phyloP scores from a whole-genome alignment of 2,797 vertebrate genomes.

The Xenops minutus region DNA sequence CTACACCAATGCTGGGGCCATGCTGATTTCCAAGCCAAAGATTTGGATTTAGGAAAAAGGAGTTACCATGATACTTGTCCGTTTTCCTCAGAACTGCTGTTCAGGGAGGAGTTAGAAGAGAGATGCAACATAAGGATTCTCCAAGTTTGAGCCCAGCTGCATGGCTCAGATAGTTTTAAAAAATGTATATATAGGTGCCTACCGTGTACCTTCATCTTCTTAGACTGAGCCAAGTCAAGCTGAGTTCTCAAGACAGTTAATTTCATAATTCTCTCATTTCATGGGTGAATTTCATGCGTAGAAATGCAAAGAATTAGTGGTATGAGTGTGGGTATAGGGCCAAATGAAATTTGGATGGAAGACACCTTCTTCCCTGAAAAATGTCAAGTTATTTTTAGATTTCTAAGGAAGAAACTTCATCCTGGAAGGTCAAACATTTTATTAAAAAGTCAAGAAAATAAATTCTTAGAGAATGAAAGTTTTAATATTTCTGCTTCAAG shows the following conservation, averaged over 20 bases:
- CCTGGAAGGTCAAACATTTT: slow-evolving; percentile 35
- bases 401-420: slow-evolving; percentile 3
- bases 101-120: background rate
- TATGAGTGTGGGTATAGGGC: background rate
- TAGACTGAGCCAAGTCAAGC: background rate
- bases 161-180: background rate
- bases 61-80: background rate
- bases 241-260: slow-evolving; percentile 33
- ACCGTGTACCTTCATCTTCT: background rate
- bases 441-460: slow-evolving; percentile 45
- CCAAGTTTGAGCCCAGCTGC: slow-evolving; percentile 6
- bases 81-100: background rate
- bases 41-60: background rate
- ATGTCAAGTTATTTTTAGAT: slow-evolving; percentile 37
- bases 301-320: slow-evolving; percentile 24
- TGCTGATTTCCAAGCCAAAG: background rate
- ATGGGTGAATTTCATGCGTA: slow-evolving; percentile 43
- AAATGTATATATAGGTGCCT: background rate
- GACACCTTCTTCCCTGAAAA: slow-evolving; percentile 31
- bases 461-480: background rate
- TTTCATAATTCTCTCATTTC: slow-evolving; percentile 55
- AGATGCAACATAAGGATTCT: background rate
- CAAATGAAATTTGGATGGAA: slow-evolving; percentile 24
- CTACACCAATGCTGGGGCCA: accelerated
- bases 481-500: background rate